phyloP scores from a whole-genome alignment of 2,888 invertebrate genomes.

The Cerceris rybyensis region DNA sequence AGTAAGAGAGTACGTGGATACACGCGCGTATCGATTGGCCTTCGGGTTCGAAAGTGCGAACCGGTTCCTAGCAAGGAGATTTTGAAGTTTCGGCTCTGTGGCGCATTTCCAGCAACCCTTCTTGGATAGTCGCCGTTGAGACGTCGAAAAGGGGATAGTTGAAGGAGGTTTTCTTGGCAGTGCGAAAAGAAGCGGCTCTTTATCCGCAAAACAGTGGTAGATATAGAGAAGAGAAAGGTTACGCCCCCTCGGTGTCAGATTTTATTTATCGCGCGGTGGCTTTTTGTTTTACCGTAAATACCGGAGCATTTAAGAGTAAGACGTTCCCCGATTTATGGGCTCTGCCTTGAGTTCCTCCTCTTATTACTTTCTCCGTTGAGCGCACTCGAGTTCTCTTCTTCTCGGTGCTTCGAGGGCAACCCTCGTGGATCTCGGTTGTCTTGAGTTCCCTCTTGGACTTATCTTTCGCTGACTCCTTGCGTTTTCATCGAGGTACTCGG shows the following conservation, averaged over 20 bases:
- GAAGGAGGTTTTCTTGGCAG: not conserved
- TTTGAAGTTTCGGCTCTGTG: slow-evolving; percentile 56
- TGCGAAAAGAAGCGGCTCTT: slow-evolving; percentile 26
- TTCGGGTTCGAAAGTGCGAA: slow-evolving; percentile 71
- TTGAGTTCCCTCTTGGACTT: not conserved
- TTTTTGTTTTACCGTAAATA: slow-evolving; percentile 73
- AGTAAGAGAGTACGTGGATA: not conserved
- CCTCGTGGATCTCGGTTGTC: slow-evolving; percentile 3
- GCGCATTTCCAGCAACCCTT: slow-evolving; percentile 49
- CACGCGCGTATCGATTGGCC: slow-evolving; percentile 67
- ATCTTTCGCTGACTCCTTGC: not conserved
- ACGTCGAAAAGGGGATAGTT: slow-evolving; percentile 6
- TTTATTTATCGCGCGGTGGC: slow-evolving; percentile 70
- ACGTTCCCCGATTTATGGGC: slow-evolving; percentile 73
- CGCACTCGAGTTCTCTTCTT: slow-evolving; percentile 47
- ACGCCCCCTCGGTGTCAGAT: slow-evolving; percentile 66
- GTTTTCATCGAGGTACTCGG: not conserved
- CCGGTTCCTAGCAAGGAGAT: slow-evolving; percentile 70
- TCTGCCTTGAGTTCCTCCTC: slow-evolving; percentile 46
- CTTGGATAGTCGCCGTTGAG: slow-evolving; percentile 24
- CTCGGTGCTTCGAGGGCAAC: not conserved
- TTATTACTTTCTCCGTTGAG: slow-evolving; percentile 45
- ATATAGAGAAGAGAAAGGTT: slow-evolving; percentile 12
- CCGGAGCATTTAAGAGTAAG: slow-evolving; percentile 70
- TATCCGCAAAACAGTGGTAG: slow-evolving; percentile 48